Evolutionary conservation across 2,888 invertebrate species (phyloP), one percentile per base, ranked within the genome.

Genomic region (Morpho helenor): DNA sequence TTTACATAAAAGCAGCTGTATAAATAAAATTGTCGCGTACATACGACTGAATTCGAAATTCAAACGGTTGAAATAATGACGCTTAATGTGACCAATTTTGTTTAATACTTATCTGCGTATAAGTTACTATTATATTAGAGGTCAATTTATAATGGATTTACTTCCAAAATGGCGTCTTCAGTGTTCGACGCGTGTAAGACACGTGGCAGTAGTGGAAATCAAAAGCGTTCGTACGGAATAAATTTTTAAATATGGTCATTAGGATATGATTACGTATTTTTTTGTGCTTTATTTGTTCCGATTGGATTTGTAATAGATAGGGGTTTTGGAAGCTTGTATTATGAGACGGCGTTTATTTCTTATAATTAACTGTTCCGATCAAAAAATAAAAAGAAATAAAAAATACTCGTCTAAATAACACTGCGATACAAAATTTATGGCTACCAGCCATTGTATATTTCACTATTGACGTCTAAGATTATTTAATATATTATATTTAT

Each of bases 161-260:
- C 52, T 77, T 63, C 40, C 73, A 84, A 84, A 72, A 87, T 84
- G 82, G 82, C 80, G 80, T 54, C 70, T 66, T 65, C 71, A 70
- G 72, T 64, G 61, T 54, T 56, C 49, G 77, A 66, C 88, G 81
- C 87, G 88, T 80, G 88, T 60, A 61, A 55, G 84, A 67, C 88
- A 86, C 88, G 88, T 87, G 88, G 69, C 77, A 57, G 16, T 56
- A 70, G 72, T 83, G 82, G 76, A 82, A 84, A 82, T 79, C 82
- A 80, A 79, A 84, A 83, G 88, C 87, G 89, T 86, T 74, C 77
- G 80, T 76, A 77, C 65, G 84, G 79, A 88, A 89, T 87, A 83
- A 87, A 82, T 80, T 74, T 78, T 75, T 87, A 86, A 89, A 88
- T 84, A 79, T 78, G 77, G 74, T 87, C 82, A 89, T 89, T 88